Conservation (phyloP, 2,113 vertebrate genomes). For the Leptosomus discolor region DNA sequence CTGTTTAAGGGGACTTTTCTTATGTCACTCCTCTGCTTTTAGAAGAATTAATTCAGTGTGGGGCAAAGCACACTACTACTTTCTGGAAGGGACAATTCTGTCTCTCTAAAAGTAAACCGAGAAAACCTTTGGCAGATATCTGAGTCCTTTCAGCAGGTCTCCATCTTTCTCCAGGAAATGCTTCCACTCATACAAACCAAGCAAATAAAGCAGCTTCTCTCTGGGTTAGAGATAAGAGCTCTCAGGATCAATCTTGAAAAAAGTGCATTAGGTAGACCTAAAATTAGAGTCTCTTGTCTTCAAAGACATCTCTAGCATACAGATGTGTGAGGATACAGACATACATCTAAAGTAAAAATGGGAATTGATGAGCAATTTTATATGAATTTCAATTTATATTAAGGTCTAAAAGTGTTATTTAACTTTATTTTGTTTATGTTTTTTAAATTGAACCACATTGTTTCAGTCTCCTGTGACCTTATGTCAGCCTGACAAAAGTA, state of each 20-base stretch:
- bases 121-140: neutral
- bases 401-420: neutral
- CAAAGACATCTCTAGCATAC: neutral
- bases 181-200: neutral
- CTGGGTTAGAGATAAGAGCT: neutral
- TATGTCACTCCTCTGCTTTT: neutral
- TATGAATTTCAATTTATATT: neutral
- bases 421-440: neutral
- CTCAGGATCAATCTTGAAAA: neutral
- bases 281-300: neutral
- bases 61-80: neutral
- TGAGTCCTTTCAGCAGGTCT: neutral
- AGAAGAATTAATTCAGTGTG: accelerated
- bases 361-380: neutral
- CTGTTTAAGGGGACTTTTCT: neutral
- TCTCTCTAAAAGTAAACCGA: neutral
- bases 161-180: neutral
- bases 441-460: neutral
- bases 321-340: neutral
- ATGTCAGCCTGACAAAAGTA: neutral
- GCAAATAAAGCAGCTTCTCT: neutral
- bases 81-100: neutral
- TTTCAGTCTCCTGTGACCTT: neutral
- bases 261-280: neutral
- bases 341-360: neutral